Evolutionary conservation across 2,113 vertebrate genomes (phyloP).

Genomic region (Ariopsis seemanni): DNA sequence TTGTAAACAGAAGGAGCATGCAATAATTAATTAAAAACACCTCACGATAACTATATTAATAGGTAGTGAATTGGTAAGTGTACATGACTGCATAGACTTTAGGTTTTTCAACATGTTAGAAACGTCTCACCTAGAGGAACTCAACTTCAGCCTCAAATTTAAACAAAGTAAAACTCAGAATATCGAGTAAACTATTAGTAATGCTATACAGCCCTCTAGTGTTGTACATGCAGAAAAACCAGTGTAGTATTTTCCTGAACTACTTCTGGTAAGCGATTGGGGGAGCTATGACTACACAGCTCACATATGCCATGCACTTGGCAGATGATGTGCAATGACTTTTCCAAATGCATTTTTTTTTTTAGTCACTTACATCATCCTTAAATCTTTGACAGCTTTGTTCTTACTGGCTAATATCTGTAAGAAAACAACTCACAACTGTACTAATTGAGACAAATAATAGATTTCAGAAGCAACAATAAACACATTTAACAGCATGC

Average conservation of each 20-base stretch:
- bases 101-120: too few relatives aligned
- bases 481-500: background rate
- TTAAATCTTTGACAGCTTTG: background rate
- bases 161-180: background rate
- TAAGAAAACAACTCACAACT: background rate
- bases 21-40: background rate
- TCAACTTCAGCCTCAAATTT: too few relatives aligned
- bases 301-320: background rate
- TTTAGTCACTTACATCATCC: background rate
- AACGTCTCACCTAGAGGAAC: background rate
- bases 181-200: background rate
- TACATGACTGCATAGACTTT: too few relatives aligned
- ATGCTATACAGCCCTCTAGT: slow-evolving; percentile 42
- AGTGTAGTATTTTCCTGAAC: background rate
- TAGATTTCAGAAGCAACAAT: background rate
- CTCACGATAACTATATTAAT: background rate
- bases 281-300: background rate
- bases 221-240: slow-evolving; percentile 7
- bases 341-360: background rate
- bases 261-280: background rate
- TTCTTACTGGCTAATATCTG: background rate
- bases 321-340: background rate
- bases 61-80: background rate
- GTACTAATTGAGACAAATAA: background rate
- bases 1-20: background rate